A percentile compares a stretch with the other conserved stretches of the same genome.
Conservation (phyloP, 2,888 invertebrate species). For the Slavum lentiscoides region DNA sequence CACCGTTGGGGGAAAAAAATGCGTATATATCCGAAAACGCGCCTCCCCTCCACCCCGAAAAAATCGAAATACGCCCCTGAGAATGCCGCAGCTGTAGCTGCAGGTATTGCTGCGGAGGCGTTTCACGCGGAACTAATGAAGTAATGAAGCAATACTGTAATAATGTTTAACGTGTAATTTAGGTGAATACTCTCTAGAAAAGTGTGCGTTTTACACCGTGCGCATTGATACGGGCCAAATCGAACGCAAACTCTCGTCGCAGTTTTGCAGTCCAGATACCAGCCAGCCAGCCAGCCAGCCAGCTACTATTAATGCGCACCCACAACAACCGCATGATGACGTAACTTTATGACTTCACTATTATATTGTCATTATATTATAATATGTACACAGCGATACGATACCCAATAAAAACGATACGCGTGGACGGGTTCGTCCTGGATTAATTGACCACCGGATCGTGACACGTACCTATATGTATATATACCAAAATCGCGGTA, state of each 20-base stretch:
- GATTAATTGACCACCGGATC: conserved; percentile 39
- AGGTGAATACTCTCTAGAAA: background rate
- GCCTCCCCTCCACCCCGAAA: too few species aligned
- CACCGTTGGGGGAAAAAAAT: too few species aligned
- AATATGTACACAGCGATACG: background rate
- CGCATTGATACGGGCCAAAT: conserved; percentile 24
- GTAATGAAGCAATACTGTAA: background rate
- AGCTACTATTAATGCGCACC: too few species aligned
- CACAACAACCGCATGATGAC: background rate
- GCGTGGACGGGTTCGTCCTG: conserved; percentile 33
- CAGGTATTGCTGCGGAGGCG: too few species aligned
- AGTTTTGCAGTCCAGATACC: too few species aligned
- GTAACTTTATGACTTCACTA: background rate
- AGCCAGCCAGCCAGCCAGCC: too few species aligned
- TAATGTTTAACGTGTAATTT: background rate
- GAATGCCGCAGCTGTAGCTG: too few species aligned
- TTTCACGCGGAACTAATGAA: conserved; percentile 17
- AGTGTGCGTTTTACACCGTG: background rate
- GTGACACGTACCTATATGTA: conserved; percentile 27
- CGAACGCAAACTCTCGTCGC: background rate
- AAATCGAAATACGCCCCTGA: too few species aligned
- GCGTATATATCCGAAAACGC: too few species aligned
- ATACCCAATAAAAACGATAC: conserved; percentile 26
- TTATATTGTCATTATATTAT: background rate
- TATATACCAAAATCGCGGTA: conserved; percentile 10